phyloP scores from a whole-genome alignment of 2,888 invertebrate genomes.

The Heliconius ismenius region DNA sequence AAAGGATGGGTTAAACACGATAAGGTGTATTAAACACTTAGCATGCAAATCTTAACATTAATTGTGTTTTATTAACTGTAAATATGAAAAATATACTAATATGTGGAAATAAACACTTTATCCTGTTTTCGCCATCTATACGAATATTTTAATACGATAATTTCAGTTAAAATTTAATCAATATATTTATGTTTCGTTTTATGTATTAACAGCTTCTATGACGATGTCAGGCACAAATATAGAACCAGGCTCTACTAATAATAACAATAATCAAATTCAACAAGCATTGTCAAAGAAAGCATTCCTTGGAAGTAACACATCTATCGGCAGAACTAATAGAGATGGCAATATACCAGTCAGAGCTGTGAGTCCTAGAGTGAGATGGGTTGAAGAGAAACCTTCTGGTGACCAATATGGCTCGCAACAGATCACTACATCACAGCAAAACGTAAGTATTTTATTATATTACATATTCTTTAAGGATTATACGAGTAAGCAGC shows the following conservation, averaged over 20 bases:
- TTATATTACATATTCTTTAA: no score
- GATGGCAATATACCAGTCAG: conserved; percentile 77
- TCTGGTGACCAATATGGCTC: conserved; percentile 67
- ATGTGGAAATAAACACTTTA: conserved; percentile 60
- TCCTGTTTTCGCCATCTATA: conserved; percentile 60
- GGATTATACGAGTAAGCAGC: no score
- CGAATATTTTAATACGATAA: conserved; percentile 24
- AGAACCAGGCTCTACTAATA: conserved; percentile 78
- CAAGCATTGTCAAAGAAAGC: conserved; percentile 77
- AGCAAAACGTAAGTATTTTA: conserved; percentile 70
- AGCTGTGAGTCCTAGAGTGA: conserved; percentile 77
- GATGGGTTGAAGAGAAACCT: conserved; percentile 77
- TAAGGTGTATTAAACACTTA: conserved; percentile 65
- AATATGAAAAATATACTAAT: conserved; percentile 57
- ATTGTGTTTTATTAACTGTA: conserved; percentile 54
- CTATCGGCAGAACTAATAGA: conserved; percentile 73
- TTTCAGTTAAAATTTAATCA: neutral
- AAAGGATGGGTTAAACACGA: conserved; percentile 62
- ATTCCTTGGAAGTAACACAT: conserved; percentile 78
- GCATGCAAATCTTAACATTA: conserved; percentile 64
- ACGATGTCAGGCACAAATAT: conserved; percentile 85
- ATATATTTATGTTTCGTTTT: neutral
- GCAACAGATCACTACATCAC: conserved; percentile 71
- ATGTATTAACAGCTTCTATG: conserved; percentile 84
- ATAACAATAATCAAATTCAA: conserved; percentile 71